Conservation (phyloP, 1,140 invertebrate species). For the Atta texana region DNA sequence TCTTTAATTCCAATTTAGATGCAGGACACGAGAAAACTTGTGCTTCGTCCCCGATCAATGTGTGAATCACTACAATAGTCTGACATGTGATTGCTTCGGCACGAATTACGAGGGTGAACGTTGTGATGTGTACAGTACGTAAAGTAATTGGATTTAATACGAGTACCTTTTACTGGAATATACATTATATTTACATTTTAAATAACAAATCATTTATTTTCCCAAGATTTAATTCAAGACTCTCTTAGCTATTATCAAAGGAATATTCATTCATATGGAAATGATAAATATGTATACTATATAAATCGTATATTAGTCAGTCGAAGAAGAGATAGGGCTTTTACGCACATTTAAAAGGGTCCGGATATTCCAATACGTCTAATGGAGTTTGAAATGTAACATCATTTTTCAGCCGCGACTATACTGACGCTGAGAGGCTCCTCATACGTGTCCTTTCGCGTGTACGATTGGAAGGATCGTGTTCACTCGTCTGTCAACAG, state of each 20-base stretch:
- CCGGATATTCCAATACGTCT: slow-evolving; percentile 11
- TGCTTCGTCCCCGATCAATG: slow-evolving; percentile 94
- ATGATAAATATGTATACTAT: not conserved
- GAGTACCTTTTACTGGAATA: not conserved
- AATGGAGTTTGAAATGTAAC: slow-evolving; percentile 58
- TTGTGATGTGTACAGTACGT: slow-evolving; percentile 96
- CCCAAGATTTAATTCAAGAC: not conserved
- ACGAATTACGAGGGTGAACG: slow-evolving; percentile 95
- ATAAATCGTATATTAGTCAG: slow-evolving; percentile 14
- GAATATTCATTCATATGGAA: not conserved
- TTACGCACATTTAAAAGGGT: slow-evolving; percentile 20
- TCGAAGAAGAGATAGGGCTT: not conserved
- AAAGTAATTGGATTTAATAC: slow-evolving; percentile 55
- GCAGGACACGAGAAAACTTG: slow-evolving; percentile 91
- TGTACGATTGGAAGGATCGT: slow-evolving; percentile 96
- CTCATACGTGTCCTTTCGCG: slow-evolving; percentile 96
- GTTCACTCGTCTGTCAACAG: slow-evolving; percentile 94
- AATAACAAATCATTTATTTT: not conserved
- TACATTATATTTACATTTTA: not conserved
- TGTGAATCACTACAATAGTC: slow-evolving; percentile 95
- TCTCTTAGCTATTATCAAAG: slow-evolving; percentile 18
- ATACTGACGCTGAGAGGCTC: slow-evolving; percentile 95
- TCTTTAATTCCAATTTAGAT: slow-evolving; percentile 83
- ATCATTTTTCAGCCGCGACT: slow-evolving; percentile 90
- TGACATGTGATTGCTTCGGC: slow-evolving; percentile 96